Base-by-base conservation (phyloP, 2,888 invertebrate genomes). In the Oscheius sp. region DNA sequence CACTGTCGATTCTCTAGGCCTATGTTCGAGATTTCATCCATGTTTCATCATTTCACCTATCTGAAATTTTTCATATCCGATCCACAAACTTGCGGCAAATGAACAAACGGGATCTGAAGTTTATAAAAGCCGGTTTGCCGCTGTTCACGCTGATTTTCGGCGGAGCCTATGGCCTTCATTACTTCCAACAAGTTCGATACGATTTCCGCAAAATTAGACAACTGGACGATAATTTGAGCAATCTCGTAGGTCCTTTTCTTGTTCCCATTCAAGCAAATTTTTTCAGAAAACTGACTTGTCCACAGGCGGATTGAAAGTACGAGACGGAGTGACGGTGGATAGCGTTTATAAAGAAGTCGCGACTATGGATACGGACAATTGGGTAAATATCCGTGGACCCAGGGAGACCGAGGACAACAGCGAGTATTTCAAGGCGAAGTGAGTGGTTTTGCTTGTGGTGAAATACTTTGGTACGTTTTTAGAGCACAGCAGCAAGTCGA, bases 381-480 rank as follows among this genome's bases (percentile, higher is more conserved):
- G 87, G 87, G 83, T 82, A 50, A 88, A 88, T 75, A 83, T 88
- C 62, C 84, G 88, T 48, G 88, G 87, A n/a, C 88, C 88, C 35
- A 75, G 86, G 57, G 83, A 83, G n/a, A 81, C 80, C 5, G 88
- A 88, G 70, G 85, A 86, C 75, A 82, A 84, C 68, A 75, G 77
- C 13, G 75, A 85, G 57, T 87, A 85, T 75, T 73, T 81, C 50
- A 62, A 58, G 11, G 79, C 79, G 55, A 81, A 82, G 85, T 85
- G 32, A 32, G 76, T 51, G 59, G 32, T 10, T 53, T 68, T n/a
- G 9, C 21, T 42, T 53, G 29, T 11, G 10, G 2, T 55, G 33
- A 3, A 29, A 2, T 53, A 51, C 9, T 58, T 58, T 58, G 21
- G 21, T 29, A 21, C 35, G 29, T 5, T 57, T 68, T 51, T 35